Conservation (phyloP, 2,113 vertebrate genomes). For the Ifrita kowaldi region DNA sequence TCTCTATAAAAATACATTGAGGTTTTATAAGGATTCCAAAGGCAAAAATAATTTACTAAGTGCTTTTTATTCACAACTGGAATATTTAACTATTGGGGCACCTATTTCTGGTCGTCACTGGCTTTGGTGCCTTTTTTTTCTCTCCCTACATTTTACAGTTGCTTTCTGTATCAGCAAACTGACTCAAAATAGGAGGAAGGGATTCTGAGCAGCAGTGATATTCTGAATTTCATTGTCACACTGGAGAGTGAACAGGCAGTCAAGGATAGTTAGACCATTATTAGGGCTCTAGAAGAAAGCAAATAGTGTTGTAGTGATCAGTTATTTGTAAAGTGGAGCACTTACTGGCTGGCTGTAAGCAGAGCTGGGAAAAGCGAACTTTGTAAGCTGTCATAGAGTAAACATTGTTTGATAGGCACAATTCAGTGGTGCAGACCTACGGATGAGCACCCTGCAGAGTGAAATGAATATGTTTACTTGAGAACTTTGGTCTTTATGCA, state of each 20-base stretch:
- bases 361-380: background rate
- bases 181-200: background rate
- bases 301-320: background rate
- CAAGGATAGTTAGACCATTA: background rate
- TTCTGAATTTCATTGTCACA: background rate
- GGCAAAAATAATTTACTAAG: conserved; percentile 32
- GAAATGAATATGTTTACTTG: background rate
- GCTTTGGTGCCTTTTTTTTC: background rate
- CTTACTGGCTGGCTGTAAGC: background rate
- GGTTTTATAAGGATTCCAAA: conserved; percentile 8
- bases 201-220: background rate
- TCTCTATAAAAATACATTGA: background rate
- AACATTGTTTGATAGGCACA: background rate
- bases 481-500: background rate
- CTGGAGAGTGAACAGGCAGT: background rate
- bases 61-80: background rate
- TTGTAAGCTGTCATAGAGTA: background rate
- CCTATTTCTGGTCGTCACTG: background rate
- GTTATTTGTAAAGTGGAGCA: conserved; percentile 8
- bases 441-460: background rate
- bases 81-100: background rate
- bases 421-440: background rate
- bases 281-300: background rate
- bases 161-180: conserved; percentile 19
- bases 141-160: background rate